Base-by-base conservation (phyloP, 2,113 vertebrate species). In the Dolichallabes microphthalmus region DNA sequence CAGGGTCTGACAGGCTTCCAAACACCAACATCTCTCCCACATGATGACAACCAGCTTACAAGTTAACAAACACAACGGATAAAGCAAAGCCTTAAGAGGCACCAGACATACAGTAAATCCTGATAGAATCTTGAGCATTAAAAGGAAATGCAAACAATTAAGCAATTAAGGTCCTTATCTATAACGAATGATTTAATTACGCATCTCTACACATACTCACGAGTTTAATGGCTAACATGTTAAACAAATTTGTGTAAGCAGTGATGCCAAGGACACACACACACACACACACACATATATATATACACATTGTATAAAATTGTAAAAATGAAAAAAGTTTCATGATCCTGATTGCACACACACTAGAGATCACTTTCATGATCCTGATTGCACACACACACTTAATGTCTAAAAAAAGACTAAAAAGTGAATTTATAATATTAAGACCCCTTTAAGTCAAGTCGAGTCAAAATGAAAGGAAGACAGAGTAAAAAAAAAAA, bases 1-100 rank as follows among this genome's bases (percentile, higher is more conserved):
- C 90, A 87, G 74, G 39, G 45, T 83, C 74, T 82, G 66, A 85
- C 80, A 77, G 52, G 52, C 50, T 79, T 87, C 78, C 52, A 85
- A 60, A 45, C 63, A 20, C 61, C 68, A 84, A 84, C 81, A 82
- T 82, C 85, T 69, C 81, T 71, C 50, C 81, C 20, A 32, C 64
- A 82, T 53, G 64, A 25, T 69, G 45, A 58, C 61, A 77, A 68
- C n/a, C 73, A 22, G 53, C 53, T 78, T 78, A 32, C n/a, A 32
- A 58, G 5, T 13, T 9, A 22, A 82, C 73, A 84, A 77, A 84
- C 11, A 17, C n/a, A 3, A 32, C 27, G 14, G 27, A 30, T 74
- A 25, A 35, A 19, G 68, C 63, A 22, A 71, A 71, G 53, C 53
- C 35, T 39, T 83, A 45, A 14, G 58, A 52, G 82, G 39, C 39